phyloP scores from a whole-genome alignment of 2,797 vertebrate species.

The Linurgus olivaceus region DNA sequence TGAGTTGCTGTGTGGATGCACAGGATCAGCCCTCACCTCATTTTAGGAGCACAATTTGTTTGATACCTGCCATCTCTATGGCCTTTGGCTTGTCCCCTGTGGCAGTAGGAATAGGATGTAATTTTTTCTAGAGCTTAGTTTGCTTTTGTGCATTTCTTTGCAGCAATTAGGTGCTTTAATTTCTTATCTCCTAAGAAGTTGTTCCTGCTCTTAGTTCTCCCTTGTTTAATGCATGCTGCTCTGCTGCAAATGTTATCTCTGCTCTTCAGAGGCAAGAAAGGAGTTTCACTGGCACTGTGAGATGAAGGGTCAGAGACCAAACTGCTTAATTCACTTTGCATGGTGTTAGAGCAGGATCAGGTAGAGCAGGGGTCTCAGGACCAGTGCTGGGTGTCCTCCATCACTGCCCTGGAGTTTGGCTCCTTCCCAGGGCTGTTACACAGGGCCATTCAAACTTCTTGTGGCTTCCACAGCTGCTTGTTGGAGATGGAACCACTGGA shows the following conservation, averaged over 20 bases:
- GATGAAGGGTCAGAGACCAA: neutral
- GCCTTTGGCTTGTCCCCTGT: neutral
- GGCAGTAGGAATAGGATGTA: neutral
- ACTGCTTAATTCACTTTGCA: neutral
- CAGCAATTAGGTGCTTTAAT: neutral
- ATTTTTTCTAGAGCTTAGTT: neutral
- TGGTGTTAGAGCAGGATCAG: too few relatives aligned
- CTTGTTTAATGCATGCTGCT: neutral
- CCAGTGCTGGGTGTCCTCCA: neutral
- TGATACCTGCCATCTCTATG: neutral
- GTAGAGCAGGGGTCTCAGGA: neutral
- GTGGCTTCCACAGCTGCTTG: neutral
- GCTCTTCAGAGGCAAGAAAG: neutral
- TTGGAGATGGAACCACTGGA: neutral
- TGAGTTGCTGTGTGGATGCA: neutral
- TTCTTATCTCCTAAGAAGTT: neutral
- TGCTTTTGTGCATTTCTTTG: slow-evolving; percentile 9
- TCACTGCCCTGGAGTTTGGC: neutral
- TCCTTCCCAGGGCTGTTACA: neutral
- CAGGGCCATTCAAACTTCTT: neutral
- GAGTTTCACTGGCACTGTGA: neutral
- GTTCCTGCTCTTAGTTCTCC: neutral
- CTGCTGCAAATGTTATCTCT: neutral
- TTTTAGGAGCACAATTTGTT: neutral
- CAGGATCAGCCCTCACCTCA: neutral